phyloP scores from a whole-genome alignment of 1,140 invertebrate genomes.

The Vanessa atalanta region DNA sequence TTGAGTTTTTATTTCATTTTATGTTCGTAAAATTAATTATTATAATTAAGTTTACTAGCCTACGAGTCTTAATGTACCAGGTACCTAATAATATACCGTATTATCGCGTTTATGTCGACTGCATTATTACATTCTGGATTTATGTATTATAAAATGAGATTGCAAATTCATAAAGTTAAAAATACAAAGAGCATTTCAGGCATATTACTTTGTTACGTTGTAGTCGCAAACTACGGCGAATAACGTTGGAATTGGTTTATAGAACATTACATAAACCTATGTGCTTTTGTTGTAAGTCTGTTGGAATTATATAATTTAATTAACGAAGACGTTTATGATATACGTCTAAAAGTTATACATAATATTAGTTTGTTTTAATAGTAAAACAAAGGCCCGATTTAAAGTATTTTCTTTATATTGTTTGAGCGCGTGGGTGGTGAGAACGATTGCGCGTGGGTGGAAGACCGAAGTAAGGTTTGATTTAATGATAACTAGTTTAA shows the following conservation, averaged over 20 bases:
- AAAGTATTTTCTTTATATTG: too few species aligned
- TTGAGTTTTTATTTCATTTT: neutral
- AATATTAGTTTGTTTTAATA: neutral
- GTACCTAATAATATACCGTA: neutral
- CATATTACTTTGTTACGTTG: slow-evolving; percentile 1
- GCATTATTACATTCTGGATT: neutral
- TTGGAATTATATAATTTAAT: neutral
- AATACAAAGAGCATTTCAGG: slow-evolving; percentile 3
- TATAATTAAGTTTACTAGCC: neutral
- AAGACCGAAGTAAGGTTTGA: too few species aligned
- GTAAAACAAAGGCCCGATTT: neutral
- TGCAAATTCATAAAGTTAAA: slow-evolving; percentile 6
- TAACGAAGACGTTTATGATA: neutral
- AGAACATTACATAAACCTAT: neutral
- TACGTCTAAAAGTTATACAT: neutral
- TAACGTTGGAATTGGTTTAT: slow-evolving; percentile 6
- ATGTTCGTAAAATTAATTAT: neutral
- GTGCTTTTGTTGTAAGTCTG: neutral
- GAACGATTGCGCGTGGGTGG: neutral
- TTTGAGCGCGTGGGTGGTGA: neutral
- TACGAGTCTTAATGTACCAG: slow-evolving; percentile 1
- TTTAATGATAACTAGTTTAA: too few species aligned
- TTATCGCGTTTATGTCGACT: neutral
- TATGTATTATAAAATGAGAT: slow-evolving; percentile 5
- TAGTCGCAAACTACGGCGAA: slow-evolving; percentile 1